Conservation (phyloP, 1,140 invertebrate species). For the Ostrea edulis region DNA sequence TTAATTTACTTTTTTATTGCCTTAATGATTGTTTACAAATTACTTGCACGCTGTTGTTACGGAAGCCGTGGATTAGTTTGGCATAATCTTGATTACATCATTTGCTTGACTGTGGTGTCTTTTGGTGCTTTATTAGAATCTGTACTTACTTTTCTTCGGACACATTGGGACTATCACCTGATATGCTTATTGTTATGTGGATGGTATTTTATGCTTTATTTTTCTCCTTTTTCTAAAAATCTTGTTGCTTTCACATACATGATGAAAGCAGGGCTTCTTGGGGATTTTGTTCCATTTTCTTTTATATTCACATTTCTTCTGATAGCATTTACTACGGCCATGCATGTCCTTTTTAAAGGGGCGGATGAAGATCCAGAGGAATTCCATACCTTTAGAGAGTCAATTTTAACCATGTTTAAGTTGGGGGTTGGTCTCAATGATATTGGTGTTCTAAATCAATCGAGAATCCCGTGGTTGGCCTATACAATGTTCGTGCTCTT, state of each 20-base stretch:
- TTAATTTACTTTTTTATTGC: background rate
- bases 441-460: constrained; percentile 60
- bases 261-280: background rate
- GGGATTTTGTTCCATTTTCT: background rate
- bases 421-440: constrained; percentile 59
- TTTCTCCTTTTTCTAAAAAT: constrained; percentile 47
- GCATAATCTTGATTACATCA: constrained; percentile 10
- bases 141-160: background rate
- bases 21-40: background rate
- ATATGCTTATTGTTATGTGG: constrained; percentile 49
- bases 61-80: background rate
- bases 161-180: background rate
- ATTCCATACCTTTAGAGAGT: constrained; percentile 49
- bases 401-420: constrained; percentile 66
- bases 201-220: constrained; percentile 63
- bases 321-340: background rate
- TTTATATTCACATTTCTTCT: background rate
- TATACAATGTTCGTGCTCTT: constrained; percentile 64
- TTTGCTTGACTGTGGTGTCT: background rate
- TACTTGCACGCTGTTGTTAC: background rate
- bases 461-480: constrained; percentile 65
- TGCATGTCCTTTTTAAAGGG: background rate
- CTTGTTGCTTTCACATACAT: constrained; percentile 24
- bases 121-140: background rate
- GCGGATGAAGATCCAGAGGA: constrained; percentile 28